phyloP scores from a whole-genome alignment of 2,797 vertebrate genomes.

The Fringilla coelebs region DNA sequence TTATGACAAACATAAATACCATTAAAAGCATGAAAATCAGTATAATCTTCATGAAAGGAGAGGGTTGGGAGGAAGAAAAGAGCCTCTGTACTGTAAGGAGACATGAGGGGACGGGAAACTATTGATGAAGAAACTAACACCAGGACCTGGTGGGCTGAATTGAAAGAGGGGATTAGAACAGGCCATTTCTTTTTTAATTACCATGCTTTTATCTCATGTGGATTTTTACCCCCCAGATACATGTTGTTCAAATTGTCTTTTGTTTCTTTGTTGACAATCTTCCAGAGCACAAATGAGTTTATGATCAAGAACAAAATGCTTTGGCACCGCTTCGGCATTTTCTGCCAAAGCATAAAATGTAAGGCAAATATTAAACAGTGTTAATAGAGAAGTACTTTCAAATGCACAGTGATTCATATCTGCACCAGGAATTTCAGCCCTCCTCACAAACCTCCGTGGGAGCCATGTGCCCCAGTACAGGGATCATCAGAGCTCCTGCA shows the following conservation, averaged over 20 bases:
- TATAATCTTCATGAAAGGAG: background rate
- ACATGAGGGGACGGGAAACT: background rate
- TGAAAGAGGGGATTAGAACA: background rate
- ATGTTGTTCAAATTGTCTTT: conserved; percentile 1
- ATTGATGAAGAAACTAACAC: background rate
- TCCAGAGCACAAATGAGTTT: conserved; percentile 26
- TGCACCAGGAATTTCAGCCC: background rate
- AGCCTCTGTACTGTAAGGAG: background rate
- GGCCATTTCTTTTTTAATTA: background rate
- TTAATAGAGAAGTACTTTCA: background rate
- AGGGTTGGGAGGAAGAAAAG: background rate
- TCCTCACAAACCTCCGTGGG: background rate
- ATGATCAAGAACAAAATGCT: conserved; percentile 1
- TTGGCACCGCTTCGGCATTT: background rate
- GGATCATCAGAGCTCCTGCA: background rate
- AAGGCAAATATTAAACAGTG: background rate
- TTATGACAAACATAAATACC: background rate
- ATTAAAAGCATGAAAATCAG: background rate
- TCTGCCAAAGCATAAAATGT: background rate
- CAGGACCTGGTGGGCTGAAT: background rate
- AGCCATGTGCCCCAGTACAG: background rate
- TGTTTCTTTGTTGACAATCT: background rate
- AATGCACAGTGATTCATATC: background rate
- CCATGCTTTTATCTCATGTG: background rate
- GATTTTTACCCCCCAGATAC: background rate